These are phyloP conservation scores for Gymnocypris eckloni DNA, from an alignment of 2,797 vertebrate species.

Conservation along the genomic window DNA sequence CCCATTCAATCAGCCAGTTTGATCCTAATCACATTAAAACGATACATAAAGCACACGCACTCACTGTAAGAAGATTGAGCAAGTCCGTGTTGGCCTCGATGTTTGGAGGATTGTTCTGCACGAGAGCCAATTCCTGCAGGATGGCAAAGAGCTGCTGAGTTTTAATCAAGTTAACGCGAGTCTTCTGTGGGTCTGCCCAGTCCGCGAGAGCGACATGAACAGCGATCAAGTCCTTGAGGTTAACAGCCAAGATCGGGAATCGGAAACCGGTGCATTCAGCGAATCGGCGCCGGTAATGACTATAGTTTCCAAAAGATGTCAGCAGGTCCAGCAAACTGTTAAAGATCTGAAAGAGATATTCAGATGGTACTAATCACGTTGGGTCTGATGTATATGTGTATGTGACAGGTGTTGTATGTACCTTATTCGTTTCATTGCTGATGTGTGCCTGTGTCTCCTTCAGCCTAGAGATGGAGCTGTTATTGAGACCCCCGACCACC, in stretches of 20 bases:
- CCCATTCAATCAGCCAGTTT: background rate
- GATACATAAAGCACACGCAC: slow-evolving; percentile 29
- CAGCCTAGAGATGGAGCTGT: slow-evolving; percentile 91
- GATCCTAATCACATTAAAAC: background rate
- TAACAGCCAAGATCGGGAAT: slow-evolving; percentile 91
- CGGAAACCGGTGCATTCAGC: slow-evolving; percentile 86
- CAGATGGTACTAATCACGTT: background rate
- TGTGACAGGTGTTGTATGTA: slow-evolving; percentile 55
- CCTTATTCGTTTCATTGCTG: slow-evolving; percentile 87
- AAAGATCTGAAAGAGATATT: slow-evolving; percentile 77
- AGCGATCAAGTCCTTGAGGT: slow-evolving; percentile 91
- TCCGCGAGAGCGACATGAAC: slow-evolving; percentile 88
- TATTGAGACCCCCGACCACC: slow-evolving; percentile 90
- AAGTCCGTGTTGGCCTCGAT: slow-evolving; percentile 87
- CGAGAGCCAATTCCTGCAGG: slow-evolving; percentile 85
- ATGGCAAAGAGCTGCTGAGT: slow-evolving; percentile 89
- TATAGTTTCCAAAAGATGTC: slow-evolving; percentile 89
- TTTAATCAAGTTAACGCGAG: slow-evolving; percentile 84
- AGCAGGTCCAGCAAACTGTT: slow-evolving; percentile 86
- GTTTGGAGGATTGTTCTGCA: slow-evolving; percentile 83
- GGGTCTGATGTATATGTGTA: background rate
- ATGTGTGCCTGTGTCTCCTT: slow-evolving; percentile 89
- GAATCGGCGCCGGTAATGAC: slow-evolving; percentile 87
- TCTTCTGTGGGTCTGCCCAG: slow-evolving; percentile 85
- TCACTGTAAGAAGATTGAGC: slow-evolving; percentile 89